Evolutionary conservation across 2,797 vertebrate species (phyloP).

Genomic region (Hozukius guyotensis): DNA sequence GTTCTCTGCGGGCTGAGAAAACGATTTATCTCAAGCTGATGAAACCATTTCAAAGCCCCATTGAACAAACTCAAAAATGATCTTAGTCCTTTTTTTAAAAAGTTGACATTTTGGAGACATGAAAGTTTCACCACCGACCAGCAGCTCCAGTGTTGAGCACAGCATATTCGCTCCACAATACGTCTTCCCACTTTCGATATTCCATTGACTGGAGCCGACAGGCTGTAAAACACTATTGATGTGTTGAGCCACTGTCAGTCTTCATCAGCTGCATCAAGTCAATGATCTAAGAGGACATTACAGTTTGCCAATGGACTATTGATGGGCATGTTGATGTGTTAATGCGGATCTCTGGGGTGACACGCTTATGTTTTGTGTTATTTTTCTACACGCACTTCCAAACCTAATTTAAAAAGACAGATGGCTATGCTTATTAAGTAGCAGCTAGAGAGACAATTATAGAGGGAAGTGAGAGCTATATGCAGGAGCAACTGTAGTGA

Average conservation of each 20-base stretch:
- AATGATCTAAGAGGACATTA: constrained; percentile 46
- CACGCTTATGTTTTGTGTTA: constrained; percentile 22
- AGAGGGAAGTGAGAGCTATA: constrained; percentile 21
- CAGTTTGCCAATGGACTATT: constrained; percentile 38
- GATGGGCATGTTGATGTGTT: constrained; percentile 41
- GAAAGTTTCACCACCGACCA: constrained; percentile 3
- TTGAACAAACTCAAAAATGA: constrained; percentile 34
- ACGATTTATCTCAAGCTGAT: constrained; percentile 43
- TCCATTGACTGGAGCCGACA: constrained; percentile 40
- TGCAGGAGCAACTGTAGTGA: constrained; percentile 40
- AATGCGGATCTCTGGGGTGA: constrained; percentile 35
- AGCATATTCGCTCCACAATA: constrained; percentile 24
- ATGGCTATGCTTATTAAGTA: constrained; percentile 52
- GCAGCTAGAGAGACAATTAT: constrained; percentile 60
- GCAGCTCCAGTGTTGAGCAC: constrained; percentile 18
- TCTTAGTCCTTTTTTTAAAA: constrained; percentile 6
- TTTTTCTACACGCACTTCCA: constrained; percentile 22
- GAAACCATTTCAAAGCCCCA: constrained; percentile 40
- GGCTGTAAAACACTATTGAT: constrained; percentile 32
- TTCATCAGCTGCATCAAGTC: constrained; percentile 38
- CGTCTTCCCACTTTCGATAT: constrained; percentile 20
- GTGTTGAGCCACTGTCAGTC: constrained; percentile 47
- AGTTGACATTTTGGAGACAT: not conserved
- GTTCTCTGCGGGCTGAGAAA: constrained; percentile 24
- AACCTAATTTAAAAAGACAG: constrained; percentile 62